Conservation (phyloP, 1,140 invertebrate genomes). For the Drosophila seguyi region DNA sequence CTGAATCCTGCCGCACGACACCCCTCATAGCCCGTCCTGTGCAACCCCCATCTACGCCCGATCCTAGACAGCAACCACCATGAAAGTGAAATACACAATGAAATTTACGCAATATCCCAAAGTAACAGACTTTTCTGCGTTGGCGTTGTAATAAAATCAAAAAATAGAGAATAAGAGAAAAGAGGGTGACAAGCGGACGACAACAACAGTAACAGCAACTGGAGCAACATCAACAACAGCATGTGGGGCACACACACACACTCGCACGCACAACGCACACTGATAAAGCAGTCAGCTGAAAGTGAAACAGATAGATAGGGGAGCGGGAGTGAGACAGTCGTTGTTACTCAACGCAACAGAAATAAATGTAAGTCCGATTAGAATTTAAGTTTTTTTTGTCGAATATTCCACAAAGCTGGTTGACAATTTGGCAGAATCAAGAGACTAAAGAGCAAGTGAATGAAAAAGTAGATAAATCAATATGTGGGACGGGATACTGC, state of each 20-base stretch:
- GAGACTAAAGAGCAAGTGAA: conserved; percentile 16
- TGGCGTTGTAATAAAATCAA: conserved; percentile 81
- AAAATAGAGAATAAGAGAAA: conserved; percentile 62
- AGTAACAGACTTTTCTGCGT: conserved; percentile 74
- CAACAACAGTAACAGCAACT: conserved; percentile 47
- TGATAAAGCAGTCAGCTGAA: conserved; percentile 76
- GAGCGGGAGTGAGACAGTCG: conserved; percentile 1
- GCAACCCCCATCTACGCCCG: conserved; percentile 37
- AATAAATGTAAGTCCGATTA: conserved; percentile 76
- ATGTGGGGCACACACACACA: conserved; percentile 34
- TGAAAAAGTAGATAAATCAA: conserved; percentile 38
- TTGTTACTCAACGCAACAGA: conserved; percentile 42
- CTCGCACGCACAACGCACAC: background rate
- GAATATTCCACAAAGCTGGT: conserved; percentile 41
- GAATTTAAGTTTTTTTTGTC: conserved; percentile 61
- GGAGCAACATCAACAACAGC: conserved; percentile 46
- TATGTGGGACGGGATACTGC: conserved; percentile 5
- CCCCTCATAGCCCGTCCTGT: conserved; percentile 2
- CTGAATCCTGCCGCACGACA: conserved; percentile 13
- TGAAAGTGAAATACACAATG: conserved; percentile 83
- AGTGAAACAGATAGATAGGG: conserved; percentile 46
- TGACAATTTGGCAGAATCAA: conserved; percentile 54
- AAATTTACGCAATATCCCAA: conserved; percentile 80
- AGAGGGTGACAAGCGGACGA: conserved; percentile 78
- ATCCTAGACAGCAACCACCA: conserved; percentile 72